Evolutionary conservation across 2,888 invertebrate genomes (phyloP), one percentile per base, ranked within the genome.

Genomic region (Stramonita haemastoma): DNA sequence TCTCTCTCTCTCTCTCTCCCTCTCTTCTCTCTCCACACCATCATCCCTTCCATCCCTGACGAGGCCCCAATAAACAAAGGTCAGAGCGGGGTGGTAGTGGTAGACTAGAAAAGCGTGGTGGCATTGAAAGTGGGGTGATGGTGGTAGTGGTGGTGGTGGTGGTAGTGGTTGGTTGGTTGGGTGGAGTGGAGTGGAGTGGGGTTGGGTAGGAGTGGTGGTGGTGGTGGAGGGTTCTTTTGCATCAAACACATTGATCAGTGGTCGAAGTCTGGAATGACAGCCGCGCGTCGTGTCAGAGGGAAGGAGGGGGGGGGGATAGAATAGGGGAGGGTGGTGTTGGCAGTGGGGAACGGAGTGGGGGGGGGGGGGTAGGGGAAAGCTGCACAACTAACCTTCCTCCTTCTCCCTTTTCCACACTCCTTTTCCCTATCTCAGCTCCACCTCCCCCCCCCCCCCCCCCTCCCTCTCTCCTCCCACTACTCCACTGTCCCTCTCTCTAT

Each of bases 1-100:
- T 26, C 70, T n/a, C 70, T n/a, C 70, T n/a, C 22, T 60, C 34
- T 86, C 46, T 70, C n/a, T 46, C 46, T 46, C 46, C 8, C 46
- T 46, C 46, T 46, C 46, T 46, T 8, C 8, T 8, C 8, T 8
- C 8, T 8, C 8, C 46, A 46, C 46, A 2, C 2, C 46, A 46
- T 84, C 88, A 77, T 81, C 81, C 60, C 88, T 84, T 22, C 57
- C 70, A 56, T 89, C 89, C 89, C 89, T n/a, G 84, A 85, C 73
- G 29, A 70, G 89, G 89, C 89, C 89, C 73, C 89, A 87, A 86
- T 77, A 87, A 70, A 87, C 87, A 70, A 87, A 87, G 87, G 87
- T 87, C 87, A 87, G 73, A 87, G 73, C 73, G 87, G 73, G 87
- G 46, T 46, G 46, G 46, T 46, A 46, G 46, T 46, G 46, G 87